Conservation (phyloP, 2,888 invertebrate species). For the Sinopyrophorus schimmeli region DNA sequence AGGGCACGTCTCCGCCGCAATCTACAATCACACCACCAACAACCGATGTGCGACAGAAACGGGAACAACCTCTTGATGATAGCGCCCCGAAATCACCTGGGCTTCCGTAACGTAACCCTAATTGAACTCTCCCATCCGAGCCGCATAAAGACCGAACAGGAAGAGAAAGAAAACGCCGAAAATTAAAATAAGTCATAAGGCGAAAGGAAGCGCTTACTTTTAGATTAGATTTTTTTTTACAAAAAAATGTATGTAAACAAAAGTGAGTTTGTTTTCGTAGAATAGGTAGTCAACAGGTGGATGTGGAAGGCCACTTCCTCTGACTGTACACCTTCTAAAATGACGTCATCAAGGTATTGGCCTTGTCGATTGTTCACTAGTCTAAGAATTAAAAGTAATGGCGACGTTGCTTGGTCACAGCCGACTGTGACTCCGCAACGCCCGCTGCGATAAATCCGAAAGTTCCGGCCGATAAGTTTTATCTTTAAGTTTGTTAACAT, state of each 20-base stretch:
- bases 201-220: no score
- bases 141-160: constrained; percentile 45
- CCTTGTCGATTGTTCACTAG: constrained; percentile 18
- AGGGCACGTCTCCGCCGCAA: constrained; percentile 49
- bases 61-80: constrained; percentile 72
- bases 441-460: no score
- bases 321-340: constrained; percentile 29
- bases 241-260: not conserved
- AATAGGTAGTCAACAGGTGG: constrained; percentile 21
- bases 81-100: constrained; percentile 59
- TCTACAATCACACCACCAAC: constrained; percentile 43
- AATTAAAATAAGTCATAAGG: constrained; percentile 7
- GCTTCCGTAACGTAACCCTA: constrained; percentile 43
- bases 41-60: constrained; percentile 61
- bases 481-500: no score
- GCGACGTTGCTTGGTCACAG: constrained; percentile 19
- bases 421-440: constrained; percentile 9
- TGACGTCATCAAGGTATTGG: constrained; percentile 30
- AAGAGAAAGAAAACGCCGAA: constrained; percentile 46
- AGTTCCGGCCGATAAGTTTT: no score
- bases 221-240: no score
- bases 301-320: constrained; percentile 37
- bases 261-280: no score
- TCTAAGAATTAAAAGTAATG: constrained; percentile 19
- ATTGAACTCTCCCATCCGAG: constrained; percentile 36